phyloP scores from a whole-genome alignment of 2,113 vertebrate species.

The Polyodon spathula region DNA sequence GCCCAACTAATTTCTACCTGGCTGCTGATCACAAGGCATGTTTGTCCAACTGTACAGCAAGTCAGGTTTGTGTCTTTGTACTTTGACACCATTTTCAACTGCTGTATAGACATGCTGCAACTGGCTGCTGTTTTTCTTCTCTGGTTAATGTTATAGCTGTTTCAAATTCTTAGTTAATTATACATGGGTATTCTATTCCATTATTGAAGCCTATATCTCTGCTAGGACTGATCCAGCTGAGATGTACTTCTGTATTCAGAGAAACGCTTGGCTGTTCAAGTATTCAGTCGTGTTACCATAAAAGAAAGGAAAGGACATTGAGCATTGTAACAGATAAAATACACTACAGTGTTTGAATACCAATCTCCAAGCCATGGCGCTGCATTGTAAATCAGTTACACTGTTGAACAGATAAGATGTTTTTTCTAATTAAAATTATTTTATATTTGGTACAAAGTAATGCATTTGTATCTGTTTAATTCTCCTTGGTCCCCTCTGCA shows the following conservation, averaged over 20 bases:
- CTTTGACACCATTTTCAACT: background rate
- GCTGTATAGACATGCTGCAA: background rate
- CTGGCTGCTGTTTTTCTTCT: background rate
- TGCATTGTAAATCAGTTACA: too few species aligned
- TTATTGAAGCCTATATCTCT: too few species aligned
- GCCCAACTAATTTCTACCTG: conserved; percentile 95
- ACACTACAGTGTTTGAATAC: too few species aligned
- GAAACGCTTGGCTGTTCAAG: too few species aligned
- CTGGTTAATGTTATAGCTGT: background rate
- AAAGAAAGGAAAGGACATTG: too few species aligned
- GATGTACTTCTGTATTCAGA: too few species aligned
- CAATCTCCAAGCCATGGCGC: too few species aligned
- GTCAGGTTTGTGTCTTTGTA: conserved; percentile 70
- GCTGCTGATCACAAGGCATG: conserved; percentile 87
- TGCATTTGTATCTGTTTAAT: background rate
- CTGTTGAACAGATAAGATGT: background rate
- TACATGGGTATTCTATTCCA: too few species aligned
- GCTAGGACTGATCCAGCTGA: too few species aligned
- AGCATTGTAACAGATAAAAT: too few species aligned
- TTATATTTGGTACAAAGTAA: background rate
- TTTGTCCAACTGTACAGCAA: conserved; percentile 94
- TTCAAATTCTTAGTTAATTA: background rate
- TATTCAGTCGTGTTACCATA: too few species aligned
- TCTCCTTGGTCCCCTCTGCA: conserved; percentile 27
- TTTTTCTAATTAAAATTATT: background rate